Base-by-base conservation (phyloP, 2,888 invertebrate species). In the Rhagium mordax region DNA sequence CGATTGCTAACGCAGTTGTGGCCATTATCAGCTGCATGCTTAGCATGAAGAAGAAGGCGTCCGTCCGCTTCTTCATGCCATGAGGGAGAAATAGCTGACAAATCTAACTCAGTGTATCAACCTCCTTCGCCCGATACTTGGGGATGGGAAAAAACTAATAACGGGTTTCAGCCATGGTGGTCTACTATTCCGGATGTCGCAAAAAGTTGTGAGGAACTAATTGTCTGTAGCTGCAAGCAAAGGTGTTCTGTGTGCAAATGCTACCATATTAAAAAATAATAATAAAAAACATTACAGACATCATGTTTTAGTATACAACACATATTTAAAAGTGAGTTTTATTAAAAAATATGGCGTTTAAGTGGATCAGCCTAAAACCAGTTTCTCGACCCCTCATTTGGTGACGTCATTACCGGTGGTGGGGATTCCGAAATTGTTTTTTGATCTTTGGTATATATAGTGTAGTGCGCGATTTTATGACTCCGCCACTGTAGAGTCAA, bases 141-240 rank as follows among this genome's bases (percentile, higher is more conserved):
- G 47, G 8, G 8, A 47, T 47, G 8, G 47, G 8, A 4, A 47
- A 47, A 47, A 47, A 5, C 47, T n/a, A 62, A 47, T 3, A 18
- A 62, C 62, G 62, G 62, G 10, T 62, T 62, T 62, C 4, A 29
- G 41, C 62, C 62, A 62, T 62, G 47, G 60, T 62, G 41, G 41
- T 62, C 33, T 5, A 62, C 47, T 10, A 62, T 62, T 62, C 62
- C 62, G 41, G 62, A 62, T 62, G 41, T 62, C 13, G 41, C 13
- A 18, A 62, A 62, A 62, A 41, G 62, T 13, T 62, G 62, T 48
- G 18, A 62, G 13, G 41, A 62, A 62, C 47, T 62, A 33, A 62
- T 62, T 13, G 29, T 15, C 13, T 62, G 62, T 29, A 29, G 47
- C 62, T 62, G 62, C 62, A 48, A 62, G 47, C 6, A 62, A 24